A percentile compares a stretch with the other conserved stretches of the same genome.
Conservation (phyloP, 1,140 invertebrate genomes). For the Odontomachus brunneus region DNA sequence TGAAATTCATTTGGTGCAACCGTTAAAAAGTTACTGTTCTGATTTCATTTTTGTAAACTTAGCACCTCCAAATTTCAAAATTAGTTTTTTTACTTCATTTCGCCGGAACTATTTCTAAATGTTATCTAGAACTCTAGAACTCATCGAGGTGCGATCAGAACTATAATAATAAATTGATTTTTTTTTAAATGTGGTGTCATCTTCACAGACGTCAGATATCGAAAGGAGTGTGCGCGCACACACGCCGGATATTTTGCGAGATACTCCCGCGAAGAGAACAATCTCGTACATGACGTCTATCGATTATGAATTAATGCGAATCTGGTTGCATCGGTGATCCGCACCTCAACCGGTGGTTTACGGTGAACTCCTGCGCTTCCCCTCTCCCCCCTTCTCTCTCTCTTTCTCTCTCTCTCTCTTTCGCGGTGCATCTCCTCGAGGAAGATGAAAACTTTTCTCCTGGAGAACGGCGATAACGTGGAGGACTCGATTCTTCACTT, state of each 20-base stretch:
- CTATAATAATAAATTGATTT: too few species aligned
- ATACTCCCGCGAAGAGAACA: conserved; percentile 25
- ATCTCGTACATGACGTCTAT: conserved; percentile 23
- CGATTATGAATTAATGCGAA: conserved; percentile 42
- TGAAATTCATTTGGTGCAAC: too few species aligned
- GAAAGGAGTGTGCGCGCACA: conserved; percentile 5
- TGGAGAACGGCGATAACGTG: conserved; percentile 32
- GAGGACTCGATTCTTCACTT: conserved; percentile 16
- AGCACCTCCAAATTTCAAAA: too few species aligned
- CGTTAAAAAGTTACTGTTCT: too few species aligned
- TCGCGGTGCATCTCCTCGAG: neutral
- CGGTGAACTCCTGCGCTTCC: conserved; percentile 15
- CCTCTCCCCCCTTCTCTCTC: neutral
- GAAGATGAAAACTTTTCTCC: neutral
- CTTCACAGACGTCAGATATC: too few species aligned
- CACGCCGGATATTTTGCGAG: conserved; percentile 10
- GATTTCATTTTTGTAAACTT: too few species aligned
- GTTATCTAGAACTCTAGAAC: too few species aligned
- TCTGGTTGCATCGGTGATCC: conserved; percentile 32
- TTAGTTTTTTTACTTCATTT: too few species aligned
- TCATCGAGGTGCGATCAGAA: too few species aligned
- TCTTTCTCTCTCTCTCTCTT: neutral
- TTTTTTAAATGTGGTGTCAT: too few species aligned
- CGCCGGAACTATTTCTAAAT: too few species aligned
- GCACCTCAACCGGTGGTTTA: neutral